These are phyloP conservation scores for Prolemur simus DNA, from an alignment of 2,113 vertebrate genomes.

Conservation along the genomic window DNA sequence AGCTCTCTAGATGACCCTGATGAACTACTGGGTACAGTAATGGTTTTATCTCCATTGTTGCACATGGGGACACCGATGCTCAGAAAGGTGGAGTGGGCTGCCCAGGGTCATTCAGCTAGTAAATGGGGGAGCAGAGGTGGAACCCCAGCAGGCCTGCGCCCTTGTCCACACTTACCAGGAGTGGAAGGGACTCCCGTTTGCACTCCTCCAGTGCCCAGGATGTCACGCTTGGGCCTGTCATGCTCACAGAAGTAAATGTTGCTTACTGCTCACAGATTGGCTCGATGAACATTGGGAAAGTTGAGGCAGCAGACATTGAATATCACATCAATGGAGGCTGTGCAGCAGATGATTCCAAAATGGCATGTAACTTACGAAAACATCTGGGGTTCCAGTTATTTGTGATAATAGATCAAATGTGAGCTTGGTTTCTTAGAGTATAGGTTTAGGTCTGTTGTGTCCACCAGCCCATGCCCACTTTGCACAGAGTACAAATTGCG, in stretches of 20 bases:
- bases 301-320: conserved; percentile 84
- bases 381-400: background rate
- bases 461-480: background rate
- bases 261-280: conserved; percentile 83
- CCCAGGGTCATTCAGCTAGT: background rate
- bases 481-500: background rate
- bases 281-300: conserved; percentile 87
- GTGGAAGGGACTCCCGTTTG: background rate
- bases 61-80: background rate
- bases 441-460: background rate
- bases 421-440: background rate
- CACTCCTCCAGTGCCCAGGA: background rate
- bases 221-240: fast-evolving
- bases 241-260: background rate
- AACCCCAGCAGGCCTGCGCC: background rate
- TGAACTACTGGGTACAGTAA: background rate
- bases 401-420: background rate
- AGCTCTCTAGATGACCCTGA: background rate
- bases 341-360: conserved; percentile 82
- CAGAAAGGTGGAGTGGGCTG: background rate
- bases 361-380: conserved; percentile 75
- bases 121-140: background rate
- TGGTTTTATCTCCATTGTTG: background rate
- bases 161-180: too few relatives aligned
- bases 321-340: conserved; percentile 86